Conservation (phyloP, 1,140 invertebrate species). For the Drosophila triauraria region DNA sequence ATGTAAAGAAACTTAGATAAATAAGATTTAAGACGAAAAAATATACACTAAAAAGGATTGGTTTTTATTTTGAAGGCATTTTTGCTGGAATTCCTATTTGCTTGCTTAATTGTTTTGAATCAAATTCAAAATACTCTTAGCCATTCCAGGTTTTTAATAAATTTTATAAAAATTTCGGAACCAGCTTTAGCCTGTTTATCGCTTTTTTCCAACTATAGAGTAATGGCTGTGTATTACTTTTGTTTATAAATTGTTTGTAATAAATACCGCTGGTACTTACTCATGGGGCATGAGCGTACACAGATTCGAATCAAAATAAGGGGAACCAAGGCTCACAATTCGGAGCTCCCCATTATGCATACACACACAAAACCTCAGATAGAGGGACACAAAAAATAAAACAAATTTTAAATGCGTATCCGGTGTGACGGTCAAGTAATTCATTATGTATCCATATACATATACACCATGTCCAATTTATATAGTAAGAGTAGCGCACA, state of each 20-base stretch:
- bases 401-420: conserved; percentile 59
- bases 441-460: conserved; percentile 40
- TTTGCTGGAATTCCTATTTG: neutral
- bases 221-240: neutral
- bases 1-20: neutral
- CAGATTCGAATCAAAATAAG: conserved; percentile 3
- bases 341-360: conserved; percentile 34
- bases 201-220: neutral
- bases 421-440: conserved; percentile 55
- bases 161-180: neutral
- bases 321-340: conserved; percentile 3
- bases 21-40: neutral
- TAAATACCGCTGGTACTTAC: conserved; percentile 16
- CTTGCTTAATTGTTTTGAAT: neutral
- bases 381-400: conserved; percentile 29
- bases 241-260: conserved; percentile 6
- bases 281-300: conserved; percentile 30
- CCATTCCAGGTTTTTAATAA: neutral
- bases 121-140: neutral
- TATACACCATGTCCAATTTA: conserved; percentile 34
- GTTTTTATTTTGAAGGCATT: neutral
- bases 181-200: neutral
- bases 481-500: conserved; percentile 33
- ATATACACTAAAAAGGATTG: too few relatives aligned
- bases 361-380: conserved; percentile 17